These are phyloP conservation scores for Ridgeia piscesae DNA, from an alignment of 1,140 invertebrate species.

Conservation along the genomic window DNA sequence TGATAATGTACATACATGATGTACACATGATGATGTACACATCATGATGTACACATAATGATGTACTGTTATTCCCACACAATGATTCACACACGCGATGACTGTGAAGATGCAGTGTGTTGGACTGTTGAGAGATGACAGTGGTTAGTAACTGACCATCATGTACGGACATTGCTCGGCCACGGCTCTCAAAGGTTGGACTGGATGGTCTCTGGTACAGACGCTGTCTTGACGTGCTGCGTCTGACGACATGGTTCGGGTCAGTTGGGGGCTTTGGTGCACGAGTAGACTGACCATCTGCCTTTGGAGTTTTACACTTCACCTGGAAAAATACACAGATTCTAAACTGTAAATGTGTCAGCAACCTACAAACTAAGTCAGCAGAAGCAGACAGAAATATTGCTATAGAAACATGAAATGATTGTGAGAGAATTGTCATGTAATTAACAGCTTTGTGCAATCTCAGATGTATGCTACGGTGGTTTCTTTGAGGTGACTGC, in stretches of 20 bases:
- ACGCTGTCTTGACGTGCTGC: background rate
- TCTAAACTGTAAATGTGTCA: background rate
- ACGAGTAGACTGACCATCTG: background rate
- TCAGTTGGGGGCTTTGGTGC: conserved; percentile 6
- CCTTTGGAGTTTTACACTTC: background rate
- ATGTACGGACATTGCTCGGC: background rate
- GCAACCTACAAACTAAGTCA: too few species aligned
- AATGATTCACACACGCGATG: background rate
- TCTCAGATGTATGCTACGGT: too few species aligned
- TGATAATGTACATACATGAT: background rate
- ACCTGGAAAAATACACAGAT: background rate
- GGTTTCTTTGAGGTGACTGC: too few species aligned
- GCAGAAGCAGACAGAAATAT: too few species aligned
- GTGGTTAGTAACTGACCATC: background rate
- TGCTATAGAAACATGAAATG: too few species aligned
- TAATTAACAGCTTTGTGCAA: too few species aligned
- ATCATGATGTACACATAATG: background rate
- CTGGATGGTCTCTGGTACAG: background rate
- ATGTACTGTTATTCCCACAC: too few species aligned
- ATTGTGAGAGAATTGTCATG: too few species aligned
- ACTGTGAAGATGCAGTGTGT: background rate
- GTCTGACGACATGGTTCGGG: background rate
- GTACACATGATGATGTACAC: too few species aligned
- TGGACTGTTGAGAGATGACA: background rate
- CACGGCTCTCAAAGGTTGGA: background rate